Percentiles rank a stretch among this genome's conserved stretches.
These are phyloP conservation scores for Cyrtorhinus lividipennis DNA, from an alignment of 1,140 invertebrate genomes.

Conservation along the genomic window DNA sequence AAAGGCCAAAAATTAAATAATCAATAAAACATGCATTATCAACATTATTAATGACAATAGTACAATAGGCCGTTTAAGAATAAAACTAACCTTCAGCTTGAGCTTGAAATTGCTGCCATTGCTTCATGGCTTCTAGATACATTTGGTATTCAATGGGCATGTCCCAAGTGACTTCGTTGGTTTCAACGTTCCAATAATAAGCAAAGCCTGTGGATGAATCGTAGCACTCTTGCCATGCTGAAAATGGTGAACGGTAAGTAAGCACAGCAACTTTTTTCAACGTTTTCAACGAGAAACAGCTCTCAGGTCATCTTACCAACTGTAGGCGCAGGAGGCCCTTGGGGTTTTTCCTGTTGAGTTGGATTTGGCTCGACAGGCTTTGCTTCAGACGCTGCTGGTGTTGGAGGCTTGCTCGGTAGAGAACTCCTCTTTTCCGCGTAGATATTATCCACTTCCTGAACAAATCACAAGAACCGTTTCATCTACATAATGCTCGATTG, in stretches of 20 bases:
- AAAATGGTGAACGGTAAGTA: conserved; percentile 11
- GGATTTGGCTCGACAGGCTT: neutral
- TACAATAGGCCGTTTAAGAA: no score
- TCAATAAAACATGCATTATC: neutral
- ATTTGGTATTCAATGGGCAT: conserved; percentile 40
- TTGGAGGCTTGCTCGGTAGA: conserved; percentile 9
- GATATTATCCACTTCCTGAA: conserved; percentile 32
- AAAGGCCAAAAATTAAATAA: neutral
- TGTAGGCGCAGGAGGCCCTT: neutral
- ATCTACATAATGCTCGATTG: neutral
- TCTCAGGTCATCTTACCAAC: neutral
- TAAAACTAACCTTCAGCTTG: conserved; percentile 20
- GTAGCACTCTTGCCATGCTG: conserved; percentile 51
- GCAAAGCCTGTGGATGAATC: conserved; percentile 50
- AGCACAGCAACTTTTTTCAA: neutral
- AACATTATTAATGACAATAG: no score
- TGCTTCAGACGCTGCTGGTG: neutral
- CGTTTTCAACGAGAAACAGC: neutral
- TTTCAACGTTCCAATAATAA: conserved; percentile 58
- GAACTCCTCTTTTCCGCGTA: conserved; percentile 25
- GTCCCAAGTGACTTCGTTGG: conserved; percentile 59
- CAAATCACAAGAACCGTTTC: neutral
- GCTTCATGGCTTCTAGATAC: conserved; percentile 22
- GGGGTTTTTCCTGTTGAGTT: neutral
- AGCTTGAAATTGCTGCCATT: conserved; percentile 25